phyloP scores from a whole-genome alignment of 2,113 vertebrate genomes.

The Pomatorhinus ruficollis region DNA sequence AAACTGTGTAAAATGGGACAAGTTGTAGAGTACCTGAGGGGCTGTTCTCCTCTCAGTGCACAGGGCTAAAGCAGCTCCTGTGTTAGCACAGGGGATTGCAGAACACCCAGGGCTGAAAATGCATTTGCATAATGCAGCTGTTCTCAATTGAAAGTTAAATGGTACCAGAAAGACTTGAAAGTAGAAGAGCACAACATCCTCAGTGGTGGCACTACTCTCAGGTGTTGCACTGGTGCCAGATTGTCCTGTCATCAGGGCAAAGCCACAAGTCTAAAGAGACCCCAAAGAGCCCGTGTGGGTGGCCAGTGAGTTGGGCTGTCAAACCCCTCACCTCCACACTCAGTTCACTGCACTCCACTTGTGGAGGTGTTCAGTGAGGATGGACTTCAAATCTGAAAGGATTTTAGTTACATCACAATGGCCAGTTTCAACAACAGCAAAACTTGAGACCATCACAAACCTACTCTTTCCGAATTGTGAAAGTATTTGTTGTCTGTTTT shows the following conservation, averaged over 20 bases:
- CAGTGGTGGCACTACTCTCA: not conserved
- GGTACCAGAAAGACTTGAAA: not conserved
- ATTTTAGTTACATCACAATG: not conserved
- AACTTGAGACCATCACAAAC: not conserved
- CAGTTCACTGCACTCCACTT: not conserved
- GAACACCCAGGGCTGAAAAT: accelerated
- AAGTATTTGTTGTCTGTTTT: not conserved
- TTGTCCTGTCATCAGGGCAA: not conserved
- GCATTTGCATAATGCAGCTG: not conserved
- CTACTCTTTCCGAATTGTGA: not conserved
- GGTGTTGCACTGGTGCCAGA: not conserved
- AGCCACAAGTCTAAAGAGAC: not conserved
- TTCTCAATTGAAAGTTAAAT: not conserved
- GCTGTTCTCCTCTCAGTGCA: not conserved
- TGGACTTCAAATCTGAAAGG: not conserved
- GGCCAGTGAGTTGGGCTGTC: not conserved
- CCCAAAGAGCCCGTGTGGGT: not conserved
- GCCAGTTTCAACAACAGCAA: not conserved
- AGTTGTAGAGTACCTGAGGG: not conserved
- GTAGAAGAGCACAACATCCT: not conserved
- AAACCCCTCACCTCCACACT: not conserved
- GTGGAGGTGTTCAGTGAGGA: not conserved
- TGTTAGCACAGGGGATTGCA: accelerated
- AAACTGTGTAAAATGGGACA: not conserved
- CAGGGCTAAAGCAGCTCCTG: not conserved